Evolutionary conservation across 2,797 vertebrate genomes (phyloP).

Genomic region (Benthosema pterotum): DNA sequence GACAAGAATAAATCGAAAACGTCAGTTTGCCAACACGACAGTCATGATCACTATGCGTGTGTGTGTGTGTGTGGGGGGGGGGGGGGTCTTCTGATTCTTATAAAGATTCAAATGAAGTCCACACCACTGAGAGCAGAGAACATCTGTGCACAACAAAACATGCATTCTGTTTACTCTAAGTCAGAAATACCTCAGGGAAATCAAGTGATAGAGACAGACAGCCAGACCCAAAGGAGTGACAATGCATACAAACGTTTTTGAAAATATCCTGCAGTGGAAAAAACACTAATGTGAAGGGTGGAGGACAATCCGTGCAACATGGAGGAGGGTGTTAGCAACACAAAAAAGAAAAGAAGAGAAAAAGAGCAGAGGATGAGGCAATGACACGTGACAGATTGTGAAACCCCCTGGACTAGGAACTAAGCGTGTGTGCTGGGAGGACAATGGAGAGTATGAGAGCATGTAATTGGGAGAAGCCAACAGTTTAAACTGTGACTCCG

Average conservation of each 20-base stretch:
- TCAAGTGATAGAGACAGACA: conserved; percentile 7
- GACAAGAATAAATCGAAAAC: conserved; percentile 50
- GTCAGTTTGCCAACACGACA: conserved; percentile 21
- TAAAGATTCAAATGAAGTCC: conserved; percentile 63
- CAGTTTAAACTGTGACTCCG: conserved; percentile 54
- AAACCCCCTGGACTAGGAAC: conserved; percentile 44
- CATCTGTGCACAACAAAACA: conserved; percentile 51
- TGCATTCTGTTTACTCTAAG: conserved; percentile 45
- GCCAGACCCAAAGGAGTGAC: not conserved
- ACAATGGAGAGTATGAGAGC: conserved; percentile 67
- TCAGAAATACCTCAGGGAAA: conserved; percentile 23
- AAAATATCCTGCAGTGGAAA: conserved; percentile 16
- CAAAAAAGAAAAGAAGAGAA: too few species aligned
- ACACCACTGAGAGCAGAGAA: conserved; percentile 59
- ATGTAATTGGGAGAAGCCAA: conserved; percentile 65
- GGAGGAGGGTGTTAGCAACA: conserved; percentile 45
- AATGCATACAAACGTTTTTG: conserved; percentile 37
- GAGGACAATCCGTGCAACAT: conserved; percentile 34
- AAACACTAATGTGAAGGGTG: conserved; percentile 49
- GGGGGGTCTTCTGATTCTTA: conserved; percentile 55
- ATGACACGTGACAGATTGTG: conserved; percentile 57
- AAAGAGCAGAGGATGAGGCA: conserved; percentile 65
- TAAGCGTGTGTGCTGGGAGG: conserved; percentile 48
- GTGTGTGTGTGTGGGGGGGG: conserved; percentile 10
- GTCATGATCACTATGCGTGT: not conserved